A percentile compares a stretch with the other conserved stretches of the same genome.
Conservation (phyloP, 2,888 invertebrate genomes). For the Allolobophora icterica region DNA sequence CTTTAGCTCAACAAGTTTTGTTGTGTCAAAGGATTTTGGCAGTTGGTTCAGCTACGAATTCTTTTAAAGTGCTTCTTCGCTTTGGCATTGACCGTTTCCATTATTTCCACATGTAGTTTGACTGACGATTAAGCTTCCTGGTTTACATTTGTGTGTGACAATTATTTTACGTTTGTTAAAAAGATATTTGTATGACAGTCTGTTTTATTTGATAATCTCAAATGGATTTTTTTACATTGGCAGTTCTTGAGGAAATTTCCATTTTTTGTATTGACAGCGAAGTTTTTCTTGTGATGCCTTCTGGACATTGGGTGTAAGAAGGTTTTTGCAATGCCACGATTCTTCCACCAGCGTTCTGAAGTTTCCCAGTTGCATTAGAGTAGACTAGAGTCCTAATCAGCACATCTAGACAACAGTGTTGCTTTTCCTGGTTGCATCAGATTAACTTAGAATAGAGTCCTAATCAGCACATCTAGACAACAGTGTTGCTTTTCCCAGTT, state of each 20-base stretch:
- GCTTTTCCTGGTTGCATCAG: neutral
- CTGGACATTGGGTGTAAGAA: neutral
- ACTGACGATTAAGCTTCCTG: neutral
- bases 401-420: neutral
- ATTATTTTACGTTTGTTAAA: neutral
- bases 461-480: neutral
- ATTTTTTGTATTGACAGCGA: neutral
- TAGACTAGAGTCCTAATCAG: neutral
- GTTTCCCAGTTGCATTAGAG: neutral
- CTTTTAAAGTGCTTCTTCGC: neutral
- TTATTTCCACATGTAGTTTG: neutral
- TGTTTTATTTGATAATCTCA: neutral
- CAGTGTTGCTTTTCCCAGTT: neutral
- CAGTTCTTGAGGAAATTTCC: neutral
- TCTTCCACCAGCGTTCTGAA: no score
- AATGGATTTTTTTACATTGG: neutral
- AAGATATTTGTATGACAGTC: neutral
- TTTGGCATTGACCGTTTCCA: neutral
- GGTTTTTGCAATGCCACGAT: neutral
- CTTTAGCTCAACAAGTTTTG: neutral
- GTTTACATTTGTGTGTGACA: neutral
- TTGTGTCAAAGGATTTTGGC: neutral
- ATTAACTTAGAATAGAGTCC: neutral
- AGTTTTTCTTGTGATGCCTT: neutral
- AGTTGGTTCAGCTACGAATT: neutral